A percentile compares a stretch with the other conserved stretches of the same genome.
Evolutionary conservation across 2,888 invertebrate species (phyloP).

Genomic region (Heteromurus nitidus): DNA sequence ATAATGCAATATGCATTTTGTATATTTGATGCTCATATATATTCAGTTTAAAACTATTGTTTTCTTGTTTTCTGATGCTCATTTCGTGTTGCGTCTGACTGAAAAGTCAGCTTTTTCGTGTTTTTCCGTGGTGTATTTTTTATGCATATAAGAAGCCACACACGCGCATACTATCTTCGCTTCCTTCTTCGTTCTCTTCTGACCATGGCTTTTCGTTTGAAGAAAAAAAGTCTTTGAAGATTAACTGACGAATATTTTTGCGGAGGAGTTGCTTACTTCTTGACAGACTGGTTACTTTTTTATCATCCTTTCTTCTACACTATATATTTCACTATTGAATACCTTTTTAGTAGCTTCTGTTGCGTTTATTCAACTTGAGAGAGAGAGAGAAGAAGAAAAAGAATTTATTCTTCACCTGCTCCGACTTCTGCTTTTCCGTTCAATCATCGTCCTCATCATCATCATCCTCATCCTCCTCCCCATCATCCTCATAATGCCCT

Average conservation of each 20-base stretch:
- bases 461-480: neutral
- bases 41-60: constrained; percentile 1
- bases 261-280: constrained; percentile 55
- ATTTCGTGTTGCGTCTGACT: neutral
- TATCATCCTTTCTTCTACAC: no score
- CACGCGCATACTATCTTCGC: constrained; percentile 2
- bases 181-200: neutral
- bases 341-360: constrained; percentile 31
- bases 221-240: no score
- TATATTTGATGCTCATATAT: no score
- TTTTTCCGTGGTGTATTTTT: no score
- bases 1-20: no score
- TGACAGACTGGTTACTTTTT: constrained; percentile 45
- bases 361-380: constrained; percentile 46
- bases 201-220: no score
- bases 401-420: constrained; percentile 31
- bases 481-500: constrained; percentile 27
- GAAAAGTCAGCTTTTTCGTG: neutral
- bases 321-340: constrained; percentile 6
- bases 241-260: constrained; percentile 26
- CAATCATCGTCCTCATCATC: constrained; percentile 34
- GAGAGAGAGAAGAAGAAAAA: constrained; percentile 19
- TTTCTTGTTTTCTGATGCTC: neutral
- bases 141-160: constrained; percentile 27
- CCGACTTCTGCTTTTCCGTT: constrained; percentile 22